Evolutionary conservation across 2,797 vertebrate species (phyloP).

Genomic region (Balearica regulorum): DNA sequence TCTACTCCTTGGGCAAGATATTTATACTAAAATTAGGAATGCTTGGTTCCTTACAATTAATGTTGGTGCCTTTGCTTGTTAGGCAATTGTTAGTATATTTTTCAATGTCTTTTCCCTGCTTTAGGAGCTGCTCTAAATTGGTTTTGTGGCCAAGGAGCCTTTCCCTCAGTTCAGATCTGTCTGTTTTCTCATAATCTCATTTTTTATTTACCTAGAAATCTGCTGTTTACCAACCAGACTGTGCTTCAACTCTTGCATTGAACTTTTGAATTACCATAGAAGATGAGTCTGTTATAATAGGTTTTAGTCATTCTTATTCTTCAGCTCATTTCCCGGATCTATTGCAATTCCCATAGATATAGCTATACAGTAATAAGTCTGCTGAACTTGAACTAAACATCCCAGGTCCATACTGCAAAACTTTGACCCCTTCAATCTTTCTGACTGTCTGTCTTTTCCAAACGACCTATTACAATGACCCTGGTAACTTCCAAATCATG

Average conservation of each 20-base stretch:
- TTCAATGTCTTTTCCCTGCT: neutral
- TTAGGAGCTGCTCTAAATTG: neutral
- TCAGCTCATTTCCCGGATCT: neutral
- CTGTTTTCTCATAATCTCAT: neutral
- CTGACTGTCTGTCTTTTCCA: neutral
- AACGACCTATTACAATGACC: neutral
- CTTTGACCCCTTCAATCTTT: neutral
- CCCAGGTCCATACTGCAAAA: neutral
- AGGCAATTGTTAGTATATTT: neutral
- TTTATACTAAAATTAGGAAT: neutral
- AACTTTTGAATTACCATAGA: neutral
- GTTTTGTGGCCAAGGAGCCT: neutral
- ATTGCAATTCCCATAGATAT: neutral
- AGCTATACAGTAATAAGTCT: neutral
- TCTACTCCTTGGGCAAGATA: neutral
- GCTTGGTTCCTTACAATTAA: neutral
- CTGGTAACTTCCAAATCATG: neutral
- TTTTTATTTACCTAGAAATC: neutral
- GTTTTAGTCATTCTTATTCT: neutral
- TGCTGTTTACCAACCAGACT: neutral
- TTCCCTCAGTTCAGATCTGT: neutral
- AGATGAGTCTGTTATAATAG: neutral
- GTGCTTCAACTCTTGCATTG: neutral
- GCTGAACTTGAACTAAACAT: neutral
- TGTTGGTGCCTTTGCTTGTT: neutral